Percentiles rank a stretch among this genome's conserved stretches.
phyloP scores from a whole-genome alignment of 2,888 invertebrate species.

The Nezara viridula region DNA sequence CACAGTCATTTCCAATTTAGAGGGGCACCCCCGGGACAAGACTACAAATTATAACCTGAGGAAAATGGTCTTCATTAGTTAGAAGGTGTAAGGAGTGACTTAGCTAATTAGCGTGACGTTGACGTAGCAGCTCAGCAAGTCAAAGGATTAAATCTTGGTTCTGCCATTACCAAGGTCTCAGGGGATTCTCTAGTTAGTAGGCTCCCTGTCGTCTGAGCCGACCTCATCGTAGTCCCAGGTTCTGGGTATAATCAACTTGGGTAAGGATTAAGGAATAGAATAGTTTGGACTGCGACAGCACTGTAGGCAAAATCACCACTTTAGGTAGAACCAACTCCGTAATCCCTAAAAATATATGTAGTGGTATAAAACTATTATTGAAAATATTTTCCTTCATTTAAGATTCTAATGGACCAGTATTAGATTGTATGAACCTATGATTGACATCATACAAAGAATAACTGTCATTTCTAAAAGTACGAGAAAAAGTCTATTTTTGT shows the following conservation, averaged over 20 bases:
- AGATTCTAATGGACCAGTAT: no score
- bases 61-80: slow-evolving; percentile 14
- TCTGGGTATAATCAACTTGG: neutral
- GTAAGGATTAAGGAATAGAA: no score
- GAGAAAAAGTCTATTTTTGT: no score
- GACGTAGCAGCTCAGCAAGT: neutral
- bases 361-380: no score
- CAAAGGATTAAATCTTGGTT: slow-evolving; percentile 1
- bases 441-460: no score
- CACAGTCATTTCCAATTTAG: neutral
- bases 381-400: no score
- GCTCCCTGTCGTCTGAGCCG: neutral
- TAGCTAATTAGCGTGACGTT: slow-evolving; percentile 25
- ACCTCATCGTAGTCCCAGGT: neutral
- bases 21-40: neutral
- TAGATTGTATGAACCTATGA: no score
- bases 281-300: no score
- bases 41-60: neutral
- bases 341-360: no score
- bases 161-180: neutral
- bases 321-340: no score
- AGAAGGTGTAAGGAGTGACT: neutral
- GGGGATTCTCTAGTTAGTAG: neutral
- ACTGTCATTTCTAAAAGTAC: no score
- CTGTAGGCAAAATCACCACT: no score